Evolutionary conservation across 2,888 invertebrate genomes (phyloP).

Genomic region (Drosophila vallismaia): DNA sequence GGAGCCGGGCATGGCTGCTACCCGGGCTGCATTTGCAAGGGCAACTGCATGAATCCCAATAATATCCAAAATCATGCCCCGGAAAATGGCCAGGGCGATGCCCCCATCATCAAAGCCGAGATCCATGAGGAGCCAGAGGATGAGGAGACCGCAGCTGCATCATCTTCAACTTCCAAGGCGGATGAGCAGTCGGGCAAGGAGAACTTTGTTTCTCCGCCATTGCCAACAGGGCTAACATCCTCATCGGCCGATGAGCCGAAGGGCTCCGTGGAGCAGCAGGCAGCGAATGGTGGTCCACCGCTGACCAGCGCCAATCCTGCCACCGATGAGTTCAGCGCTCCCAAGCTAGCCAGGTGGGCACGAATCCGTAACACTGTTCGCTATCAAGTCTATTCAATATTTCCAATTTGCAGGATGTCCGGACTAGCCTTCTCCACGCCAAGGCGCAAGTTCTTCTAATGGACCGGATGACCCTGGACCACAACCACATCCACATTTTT

Average conservation of each 20-base stretch:
- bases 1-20: constrained; percentile 12
- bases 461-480: neutral
- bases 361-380: neutral
- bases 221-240: neutral
- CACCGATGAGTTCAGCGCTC: neutral
- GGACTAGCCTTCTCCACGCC: constrained; percentile 31
- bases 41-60: constrained; percentile 45
- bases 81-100: constrained; percentile 1
- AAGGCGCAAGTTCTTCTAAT: constrained; percentile 30
- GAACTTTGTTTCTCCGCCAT: constrained; percentile 10
- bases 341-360: constrained; percentile 32
- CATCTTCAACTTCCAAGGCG: neutral
- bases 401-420: constrained; percentile 25
- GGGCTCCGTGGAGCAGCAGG: constrained; percentile 2
- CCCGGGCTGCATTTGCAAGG: constrained; percentile 37
- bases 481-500: neutral
- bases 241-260: neutral
- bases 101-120: neutral
- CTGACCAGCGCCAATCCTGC: neutral
- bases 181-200: constrained; percentile 3
- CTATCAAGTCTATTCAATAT: neutral
- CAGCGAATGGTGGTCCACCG: neutral
- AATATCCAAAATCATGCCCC: constrained; percentile 3
- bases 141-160: neutral
- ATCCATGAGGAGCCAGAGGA: neutral